Evolutionary conservation across 1,140 invertebrate species (phyloP).

Genomic region (Polyergus mexicanus): DNA sequence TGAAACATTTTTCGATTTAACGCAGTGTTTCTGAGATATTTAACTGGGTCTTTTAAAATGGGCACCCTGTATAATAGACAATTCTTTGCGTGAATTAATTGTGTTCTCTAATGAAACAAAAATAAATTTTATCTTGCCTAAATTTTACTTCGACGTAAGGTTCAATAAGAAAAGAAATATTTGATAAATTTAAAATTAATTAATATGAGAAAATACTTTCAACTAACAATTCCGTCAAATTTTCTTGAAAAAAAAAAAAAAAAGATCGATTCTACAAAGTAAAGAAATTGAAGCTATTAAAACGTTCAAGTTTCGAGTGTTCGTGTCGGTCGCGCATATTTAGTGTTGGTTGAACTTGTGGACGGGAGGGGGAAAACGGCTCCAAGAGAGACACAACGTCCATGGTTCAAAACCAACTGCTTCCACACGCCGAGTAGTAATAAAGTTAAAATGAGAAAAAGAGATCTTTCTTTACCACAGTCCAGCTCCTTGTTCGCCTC

Average conservation of each 20-base stretch:
- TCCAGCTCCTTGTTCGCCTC: conserved; percentile 79
- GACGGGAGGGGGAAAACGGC: too few species aligned
- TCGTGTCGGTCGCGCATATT: conserved; percentile 31
- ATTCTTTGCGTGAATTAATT: too few species aligned
- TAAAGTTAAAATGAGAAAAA: background rate
- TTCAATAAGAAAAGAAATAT: background rate
- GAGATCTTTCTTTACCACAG: conserved; percentile 44
- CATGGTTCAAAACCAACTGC: conserved; percentile 72
- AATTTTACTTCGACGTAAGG: too few species aligned
- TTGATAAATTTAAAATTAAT: conserved; percentile 5
- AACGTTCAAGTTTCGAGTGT: accelerated
- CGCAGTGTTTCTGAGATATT: too few species aligned
- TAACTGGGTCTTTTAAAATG: too few species aligned
- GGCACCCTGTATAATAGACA: too few species aligned
- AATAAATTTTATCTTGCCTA: too few species aligned
- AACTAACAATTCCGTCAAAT: background rate
- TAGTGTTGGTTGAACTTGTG: background rate
- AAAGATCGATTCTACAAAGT: background rate
- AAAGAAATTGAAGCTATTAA: background rate
- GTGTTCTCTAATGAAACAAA: too few species aligned
- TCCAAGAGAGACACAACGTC: too few species aligned
- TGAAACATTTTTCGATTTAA: too few species aligned
- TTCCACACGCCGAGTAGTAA: too few species aligned
- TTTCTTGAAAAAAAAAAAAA: background rate
- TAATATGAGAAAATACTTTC: background rate